These are phyloP conservation scores for Melieria crassipennis DNA, from an alignment of 2,888 invertebrate species.

Conservation along the genomic window DNA sequence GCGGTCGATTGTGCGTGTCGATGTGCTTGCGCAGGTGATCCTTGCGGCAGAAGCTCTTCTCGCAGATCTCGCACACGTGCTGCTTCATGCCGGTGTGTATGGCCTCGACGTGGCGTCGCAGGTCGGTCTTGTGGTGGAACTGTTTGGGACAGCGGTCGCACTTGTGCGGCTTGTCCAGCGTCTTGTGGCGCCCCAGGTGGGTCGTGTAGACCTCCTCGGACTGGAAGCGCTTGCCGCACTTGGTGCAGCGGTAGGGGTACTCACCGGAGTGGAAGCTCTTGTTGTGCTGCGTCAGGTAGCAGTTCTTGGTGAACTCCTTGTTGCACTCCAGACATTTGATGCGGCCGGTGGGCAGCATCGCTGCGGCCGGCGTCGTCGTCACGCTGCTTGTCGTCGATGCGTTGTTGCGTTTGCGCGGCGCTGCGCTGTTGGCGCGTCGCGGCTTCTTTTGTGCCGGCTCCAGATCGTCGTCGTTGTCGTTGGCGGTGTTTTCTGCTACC, in stretches of 20 bases:
- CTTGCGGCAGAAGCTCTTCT: slow-evolving; percentile 88
- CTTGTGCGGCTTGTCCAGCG: slow-evolving; percentile 86
- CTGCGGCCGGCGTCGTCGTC: slow-evolving; percentile 14
- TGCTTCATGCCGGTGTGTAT: slow-evolving; percentile 86
- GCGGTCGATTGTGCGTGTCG: slow-evolving; percentile 75
- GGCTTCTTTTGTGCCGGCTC: too few relatives aligned
- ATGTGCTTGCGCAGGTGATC: slow-evolving; percentile 91
- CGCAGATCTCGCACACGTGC: slow-evolving; percentile 81
- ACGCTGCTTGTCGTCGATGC: neutral
- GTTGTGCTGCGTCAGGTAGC: slow-evolving; percentile 90
- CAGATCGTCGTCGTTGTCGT: slow-evolving; percentile 35
- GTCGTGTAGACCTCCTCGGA: slow-evolving; percentile 76
- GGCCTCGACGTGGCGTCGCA: slow-evolving; percentile 85
- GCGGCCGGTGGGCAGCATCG: slow-evolving; percentile 56
- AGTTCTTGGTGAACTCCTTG: slow-evolving; percentile 85
- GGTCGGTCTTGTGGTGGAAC: slow-evolving; percentile 91
- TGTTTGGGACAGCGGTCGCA: slow-evolving; percentile 87
- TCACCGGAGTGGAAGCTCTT: slow-evolving; percentile 89
- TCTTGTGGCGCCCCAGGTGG: slow-evolving; percentile 78
- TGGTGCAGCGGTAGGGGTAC: slow-evolving; percentile 84
- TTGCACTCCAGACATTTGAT: slow-evolving; percentile 83
- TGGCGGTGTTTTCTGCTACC: slow-evolving; percentile 33
- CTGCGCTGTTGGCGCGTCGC: slow-evolving; percentile 30
- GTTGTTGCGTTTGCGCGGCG: slow-evolving; percentile 33
- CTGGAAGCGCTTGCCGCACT: slow-evolving; percentile 87